Base-by-base conservation (phyloP, 2,888 invertebrate species). In the Oscheius sp. region DNA sequence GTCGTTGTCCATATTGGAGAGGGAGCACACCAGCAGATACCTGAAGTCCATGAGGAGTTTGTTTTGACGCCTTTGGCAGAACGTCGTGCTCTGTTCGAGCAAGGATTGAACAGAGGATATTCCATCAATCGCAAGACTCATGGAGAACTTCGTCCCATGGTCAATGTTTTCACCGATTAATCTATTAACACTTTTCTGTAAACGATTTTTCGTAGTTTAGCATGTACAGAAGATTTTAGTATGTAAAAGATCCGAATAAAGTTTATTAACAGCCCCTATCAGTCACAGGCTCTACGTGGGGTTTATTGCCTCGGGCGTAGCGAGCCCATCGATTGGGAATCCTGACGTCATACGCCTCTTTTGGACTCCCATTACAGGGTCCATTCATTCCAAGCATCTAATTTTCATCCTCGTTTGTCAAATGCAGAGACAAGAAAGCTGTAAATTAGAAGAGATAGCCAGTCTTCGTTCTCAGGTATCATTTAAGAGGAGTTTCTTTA, bases 141-240 rank as follows among this genome's bases (percentile, higher is more conserved):
- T 35, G 72, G 72, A 51, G 72, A 72, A 62, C 72, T 72, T n/a
- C 60, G 62, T 35, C 72, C 72, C 10, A 72, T 72, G 72, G 72
- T 72, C 51, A 72, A 72, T 37, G 70, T 70, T 29, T 59, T 70
- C 58, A 59, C 47, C 21, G 70, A 70, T 55, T 70, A 59, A 70
- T 37, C 48, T 33, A 9, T 53, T n/a, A 48, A 51, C 48, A 13
- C 21, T 65, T 21, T 50, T 13, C 10, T 51, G 5, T 32, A 65
- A 21, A 3, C 53, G 2, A 13, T 29, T 53, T 50, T 29, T 53
- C 5, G 63, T 68, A 68, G 68, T 11, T 35, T 53, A 53, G 55
- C 7, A 37, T n/a, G 13, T 68, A 55, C 55, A 55, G 29, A 55
- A 21, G 32, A 29, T 21, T 55, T 37, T 68, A 33, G 53, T 55